These are phyloP conservation scores for Melopsittacus undulatus DNA, from an alignment of 2,797 vertebrate genomes.

Conservation along the genomic window DNA sequence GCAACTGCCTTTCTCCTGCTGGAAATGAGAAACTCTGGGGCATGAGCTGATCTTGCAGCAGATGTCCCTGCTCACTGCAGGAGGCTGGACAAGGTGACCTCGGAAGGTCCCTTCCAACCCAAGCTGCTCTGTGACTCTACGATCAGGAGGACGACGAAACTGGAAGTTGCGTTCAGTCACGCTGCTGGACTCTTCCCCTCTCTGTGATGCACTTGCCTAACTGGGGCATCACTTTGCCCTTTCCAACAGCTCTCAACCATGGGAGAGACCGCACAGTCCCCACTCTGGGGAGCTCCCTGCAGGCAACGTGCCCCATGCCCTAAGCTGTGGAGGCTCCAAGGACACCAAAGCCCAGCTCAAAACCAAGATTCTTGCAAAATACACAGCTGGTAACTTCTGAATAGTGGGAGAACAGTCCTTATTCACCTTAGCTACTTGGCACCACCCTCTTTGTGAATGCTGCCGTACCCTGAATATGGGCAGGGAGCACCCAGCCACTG, in stretches of 20 bases:
- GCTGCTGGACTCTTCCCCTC: neutral
- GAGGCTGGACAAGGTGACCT: neutral
- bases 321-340: neutral
- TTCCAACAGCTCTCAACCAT: neutral
- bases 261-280: neutral
- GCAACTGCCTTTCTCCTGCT: neutral
- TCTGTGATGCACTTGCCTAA: neutral
- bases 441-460: neutral
- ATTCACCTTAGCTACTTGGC: neutral
- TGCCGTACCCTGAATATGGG: fast-evolving
- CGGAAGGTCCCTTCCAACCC: neutral
- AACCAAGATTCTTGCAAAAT: neutral
- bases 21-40: neutral
- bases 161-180: neutral
- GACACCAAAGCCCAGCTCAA: neutral
- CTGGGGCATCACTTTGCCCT: neutral
- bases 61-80: neutral
- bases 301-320: neutral
- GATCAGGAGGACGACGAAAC: neutral
- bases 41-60: neutral
- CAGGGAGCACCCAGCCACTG: neutral
- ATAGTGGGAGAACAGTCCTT: neutral
- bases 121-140: neutral
- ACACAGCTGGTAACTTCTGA: neutral
- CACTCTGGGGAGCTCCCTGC: neutral